These are phyloP conservation scores for Rhyacophila brunnea DNA, from an alignment of 1,140 invertebrate species.

Conservation along the genomic window DNA sequence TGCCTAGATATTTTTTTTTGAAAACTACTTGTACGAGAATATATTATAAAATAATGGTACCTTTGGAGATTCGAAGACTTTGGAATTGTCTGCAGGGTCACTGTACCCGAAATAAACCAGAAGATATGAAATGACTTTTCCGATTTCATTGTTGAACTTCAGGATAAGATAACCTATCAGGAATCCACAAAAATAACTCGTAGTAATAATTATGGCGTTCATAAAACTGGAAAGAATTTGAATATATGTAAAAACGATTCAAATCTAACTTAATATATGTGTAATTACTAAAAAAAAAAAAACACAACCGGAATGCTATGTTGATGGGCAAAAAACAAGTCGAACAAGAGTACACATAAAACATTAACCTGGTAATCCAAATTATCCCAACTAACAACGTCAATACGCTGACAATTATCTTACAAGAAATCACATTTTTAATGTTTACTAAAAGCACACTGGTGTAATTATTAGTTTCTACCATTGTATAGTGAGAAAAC, in stretches of 20 bases:
- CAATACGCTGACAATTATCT: conserved; percentile 5
- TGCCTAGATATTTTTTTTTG: no score
- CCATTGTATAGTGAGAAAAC: conserved; percentile 25
- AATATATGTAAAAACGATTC: not conserved
- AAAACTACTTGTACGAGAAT: no score
- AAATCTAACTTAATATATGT: not conserved
- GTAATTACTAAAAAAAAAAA: not conserved
- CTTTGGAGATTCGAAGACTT: conserved; percentile 15
- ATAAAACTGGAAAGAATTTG: conserved; percentile 16
- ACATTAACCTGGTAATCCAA: conserved; percentile 20
- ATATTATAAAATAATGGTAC: conserved; percentile 1
- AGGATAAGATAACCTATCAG: conserved; percentile 28
- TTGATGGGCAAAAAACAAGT: no score
- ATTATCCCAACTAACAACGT: conserved; percentile 5
- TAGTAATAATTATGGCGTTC: conserved; percentile 22
- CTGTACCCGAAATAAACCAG: conserved; percentile 11
- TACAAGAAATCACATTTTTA: not conserved
- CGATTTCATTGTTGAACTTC: conserved; percentile 23
- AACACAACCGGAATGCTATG: no score
- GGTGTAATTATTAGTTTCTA: conserved; percentile 5
- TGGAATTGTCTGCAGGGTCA: conserved; percentile 2
- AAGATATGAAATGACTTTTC: conserved; percentile 5
- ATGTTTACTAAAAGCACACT: not conserved
- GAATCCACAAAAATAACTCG: conserved; percentile 27
- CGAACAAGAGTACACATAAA: no score